Percentiles rank a stretch among this genome's conserved stretches.
Evolutionary conservation across 2,888 invertebrate species (phyloP).

Genomic region (Tipula helvola): DNA sequence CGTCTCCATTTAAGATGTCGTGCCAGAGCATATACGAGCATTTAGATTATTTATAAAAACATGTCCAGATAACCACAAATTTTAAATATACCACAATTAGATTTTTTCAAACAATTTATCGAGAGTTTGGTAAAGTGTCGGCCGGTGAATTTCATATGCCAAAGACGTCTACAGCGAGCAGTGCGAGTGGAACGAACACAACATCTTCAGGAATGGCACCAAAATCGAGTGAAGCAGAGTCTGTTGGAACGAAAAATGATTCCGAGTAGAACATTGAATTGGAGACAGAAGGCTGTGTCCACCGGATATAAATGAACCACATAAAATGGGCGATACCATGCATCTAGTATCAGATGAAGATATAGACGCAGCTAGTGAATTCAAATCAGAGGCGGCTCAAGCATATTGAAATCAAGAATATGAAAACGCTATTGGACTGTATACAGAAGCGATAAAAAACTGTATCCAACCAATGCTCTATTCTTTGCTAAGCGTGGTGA

Average conservation of each 20-base stretch:
- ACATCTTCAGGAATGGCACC: constrained; percentile 12
- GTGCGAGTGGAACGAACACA: constrained; percentile 21
- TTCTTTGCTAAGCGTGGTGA: constrained; percentile 87
- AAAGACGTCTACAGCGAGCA: neutral
- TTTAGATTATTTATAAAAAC: constrained; percentile 59
- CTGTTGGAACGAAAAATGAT: constrained; percentile 35
- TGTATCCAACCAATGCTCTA: constrained; percentile 66
- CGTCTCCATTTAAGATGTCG: no score
- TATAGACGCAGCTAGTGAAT: constrained; percentile 60
- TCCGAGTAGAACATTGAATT: constrained; percentile 69
- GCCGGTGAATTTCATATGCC: constrained; percentile 20
- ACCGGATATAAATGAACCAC: constrained; percentile 45
- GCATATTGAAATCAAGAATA: constrained; percentile 67
- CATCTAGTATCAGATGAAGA: constrained; percentile 63
- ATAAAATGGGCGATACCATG: constrained; percentile 58
- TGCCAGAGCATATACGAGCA: constrained; percentile 52
- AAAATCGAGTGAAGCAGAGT: constrained; percentile 22
- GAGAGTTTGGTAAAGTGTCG: constrained; percentile 54
- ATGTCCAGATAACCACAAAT: constrained; percentile 56
- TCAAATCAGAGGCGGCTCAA: constrained; percentile 63
- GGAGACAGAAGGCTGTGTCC: constrained; percentile 60
- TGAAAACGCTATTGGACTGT: constrained; percentile 64
- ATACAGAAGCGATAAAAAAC: constrained; percentile 74
- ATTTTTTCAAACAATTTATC: constrained; percentile 69
- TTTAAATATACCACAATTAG: constrained; percentile 59